Conservation (phyloP, 1,140 invertebrate genomes). For the Brachionus rotundiformis region DNA sequence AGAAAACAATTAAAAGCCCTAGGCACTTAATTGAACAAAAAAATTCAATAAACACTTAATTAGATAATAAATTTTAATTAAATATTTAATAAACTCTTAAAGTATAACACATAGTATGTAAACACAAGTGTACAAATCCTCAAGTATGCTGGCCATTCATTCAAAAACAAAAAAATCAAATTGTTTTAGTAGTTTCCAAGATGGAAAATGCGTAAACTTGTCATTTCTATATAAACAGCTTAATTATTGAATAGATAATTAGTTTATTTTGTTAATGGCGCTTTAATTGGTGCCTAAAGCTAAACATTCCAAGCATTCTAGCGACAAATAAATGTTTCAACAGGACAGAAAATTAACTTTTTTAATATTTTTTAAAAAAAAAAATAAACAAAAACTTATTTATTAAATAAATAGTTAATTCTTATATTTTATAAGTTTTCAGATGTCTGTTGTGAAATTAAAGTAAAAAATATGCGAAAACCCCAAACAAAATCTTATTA, state of each 20-base stretch:
- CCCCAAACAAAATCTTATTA: neutral
- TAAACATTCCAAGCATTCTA: neutral
- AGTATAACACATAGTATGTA: neutral
- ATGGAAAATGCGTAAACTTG: neutral
- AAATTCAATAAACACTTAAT: neutral
- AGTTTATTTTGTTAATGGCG: neutral
- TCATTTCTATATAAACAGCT: neutral
- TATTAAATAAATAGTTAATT: too few relatives aligned
- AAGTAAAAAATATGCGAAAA: neutral
- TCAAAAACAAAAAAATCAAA: neutral
- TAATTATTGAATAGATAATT: neutral
- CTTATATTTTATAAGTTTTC: too few relatives aligned
- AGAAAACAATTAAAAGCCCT: neutral
- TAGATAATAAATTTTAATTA: neutral
- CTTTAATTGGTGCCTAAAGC: neutral
- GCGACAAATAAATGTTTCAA: too few relatives aligned
- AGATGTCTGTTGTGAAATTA: neutral
- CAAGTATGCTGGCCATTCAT: neutral
- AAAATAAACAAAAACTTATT: too few relatives aligned
- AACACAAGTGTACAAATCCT: neutral
- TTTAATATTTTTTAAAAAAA: too few relatives aligned
- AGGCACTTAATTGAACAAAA: neutral
- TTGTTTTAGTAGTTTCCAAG: neutral
- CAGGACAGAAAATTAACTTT: too few relatives aligned
- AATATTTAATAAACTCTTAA: constrained; percentile 1